A percentile compares a stretch with the other conserved stretches of the same genome.
Evolutionary conservation across 2,888 invertebrate genomes (phyloP).

Genomic region (Lepeophtheirus nordmannii): DNA sequence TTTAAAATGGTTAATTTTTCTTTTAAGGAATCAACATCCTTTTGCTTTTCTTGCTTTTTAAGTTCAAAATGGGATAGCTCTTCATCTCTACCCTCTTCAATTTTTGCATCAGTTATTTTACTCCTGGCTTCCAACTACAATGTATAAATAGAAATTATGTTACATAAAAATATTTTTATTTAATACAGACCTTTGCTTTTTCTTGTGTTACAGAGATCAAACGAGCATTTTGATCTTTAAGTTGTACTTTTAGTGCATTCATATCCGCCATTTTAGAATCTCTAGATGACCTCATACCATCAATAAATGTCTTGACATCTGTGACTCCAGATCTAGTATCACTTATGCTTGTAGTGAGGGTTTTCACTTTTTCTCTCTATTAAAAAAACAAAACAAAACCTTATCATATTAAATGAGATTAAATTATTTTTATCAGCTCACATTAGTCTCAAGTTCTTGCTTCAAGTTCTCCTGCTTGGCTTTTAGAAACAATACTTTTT

Average conservation of each 20-base stretch:
- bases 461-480: conserved; percentile 67
- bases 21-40: conserved; percentile 6
- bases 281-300: conserved; percentile 77
- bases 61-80: conserved; percentile 22
- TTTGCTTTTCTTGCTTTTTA: conserved; percentile 19
- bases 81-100: conserved; percentile 10
- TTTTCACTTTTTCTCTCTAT: conserved; percentile 54
- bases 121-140: conserved; percentile 54
- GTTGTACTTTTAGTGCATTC: conserved; percentile 59
- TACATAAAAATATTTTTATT: neutral
- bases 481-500: conserved; percentile 58
- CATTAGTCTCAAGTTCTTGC: conserved; percentile 55
- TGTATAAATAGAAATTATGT: conserved; percentile 33
- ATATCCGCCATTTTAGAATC: conserved; percentile 77
- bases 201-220: conserved; percentile 34
- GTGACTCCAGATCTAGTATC: conserved; percentile 73
- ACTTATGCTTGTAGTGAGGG: conserved; percentile 61
- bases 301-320: conserved; percentile 82
- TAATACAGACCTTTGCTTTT: conserved; percentile 4
- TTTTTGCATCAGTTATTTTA: conserved; percentile 36
- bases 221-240: conserved; percentile 68
- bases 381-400: conserved; percentile 18
- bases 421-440: conserved; percentile 30
- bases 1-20: conserved; percentile 32
- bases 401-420: no score